Base-by-base conservation (phyloP, 2,888 invertebrate species). In the Arrhopalites spinosus region DNA sequence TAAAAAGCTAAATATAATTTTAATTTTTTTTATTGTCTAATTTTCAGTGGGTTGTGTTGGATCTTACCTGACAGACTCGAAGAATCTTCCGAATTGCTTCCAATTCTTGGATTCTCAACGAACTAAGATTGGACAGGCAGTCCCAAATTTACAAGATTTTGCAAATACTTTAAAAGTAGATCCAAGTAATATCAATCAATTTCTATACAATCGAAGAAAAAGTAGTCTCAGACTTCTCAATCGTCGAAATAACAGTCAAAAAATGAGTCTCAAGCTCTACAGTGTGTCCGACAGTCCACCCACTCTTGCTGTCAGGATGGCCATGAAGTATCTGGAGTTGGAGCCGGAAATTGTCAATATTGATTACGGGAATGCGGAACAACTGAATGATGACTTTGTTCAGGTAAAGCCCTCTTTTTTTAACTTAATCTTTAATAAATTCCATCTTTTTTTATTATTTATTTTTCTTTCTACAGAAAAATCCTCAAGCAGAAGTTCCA, bases 271-370 rank as follows among this genome's bases (percentile, higher is more conserved):
- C 84, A 92, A 91, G 84, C 85, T 93, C 61, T 93, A 92, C 83
- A 88, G 89, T 66, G 90, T 93, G 71, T 90, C 90, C 2, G 92
- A 93, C 86, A 92, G 93, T 0, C 93, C 93, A 1, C 93, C 93
- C 69, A 92, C 92, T 7, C 85, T 92, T 76, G 91, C 92, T 5
- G 92, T 92, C 69, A 87, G 90, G 50, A 91, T 91, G 87, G 88
- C 89, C 1, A 85, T 93, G 15, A 89, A 90, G 80, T 88, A 88
- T 30, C 85, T 93, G 50, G 86, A 89, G 47, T 84, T 93, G 72
- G 89, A 91, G 23, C 91, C 88, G 83, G 89, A 90, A 80, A 86
- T 91, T 59, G 85, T 92, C 17, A 88, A 90, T 81, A 90, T 93
- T 1, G 90, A 91, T 85, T 93, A 88, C 84, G 89, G 88, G 47